Evolutionary conservation across 92 coral and sea anemone genomes (phyloP).

Genomic region (Parazoanthus swiftii): DNA sequence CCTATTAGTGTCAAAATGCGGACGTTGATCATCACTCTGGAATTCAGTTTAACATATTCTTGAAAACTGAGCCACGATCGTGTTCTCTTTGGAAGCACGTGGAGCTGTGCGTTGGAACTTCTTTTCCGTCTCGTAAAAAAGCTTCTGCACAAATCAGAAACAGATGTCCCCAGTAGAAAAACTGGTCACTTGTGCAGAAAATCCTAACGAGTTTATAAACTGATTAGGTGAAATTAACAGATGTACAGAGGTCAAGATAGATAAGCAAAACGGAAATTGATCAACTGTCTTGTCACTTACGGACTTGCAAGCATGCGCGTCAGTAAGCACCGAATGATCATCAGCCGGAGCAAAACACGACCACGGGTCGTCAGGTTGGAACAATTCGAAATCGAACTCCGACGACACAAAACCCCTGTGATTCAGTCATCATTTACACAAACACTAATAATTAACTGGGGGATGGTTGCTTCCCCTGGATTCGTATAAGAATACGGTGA

Average conservation of each 20-base stretch:
- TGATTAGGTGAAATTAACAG: slow-evolving; percentile 49
- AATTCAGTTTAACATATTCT: slow-evolving; percentile 20
- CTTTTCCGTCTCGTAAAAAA: neutral
- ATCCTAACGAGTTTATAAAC: slow-evolving; percentile 45
- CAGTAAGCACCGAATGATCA: neutral
- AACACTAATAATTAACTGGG: slow-evolving; percentile 3
- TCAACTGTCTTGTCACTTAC: slow-evolving; percentile 33
- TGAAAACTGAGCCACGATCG: neutral
- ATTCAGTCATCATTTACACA: slow-evolving; percentile 29
- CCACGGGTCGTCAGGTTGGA: neutral
- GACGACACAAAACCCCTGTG: slow-evolving; percentile 30
- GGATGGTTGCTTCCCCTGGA: neutral
- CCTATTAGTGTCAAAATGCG: slow-evolving; percentile 33
- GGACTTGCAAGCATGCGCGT: slow-evolving; percentile 37
- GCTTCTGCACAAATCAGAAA: slow-evolving; percentile 5
- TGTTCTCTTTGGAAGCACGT: neutral
- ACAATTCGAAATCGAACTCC: slow-evolving; percentile 7
- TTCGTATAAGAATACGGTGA: neutral
- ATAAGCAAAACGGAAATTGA: slow-evolving; percentile 44
- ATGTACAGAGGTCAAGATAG: slow-evolving; percentile 49
- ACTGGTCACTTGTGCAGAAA: slow-evolving; percentile 17
- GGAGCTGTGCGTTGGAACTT: slow-evolving; percentile 13
- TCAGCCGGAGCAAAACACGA: neutral
- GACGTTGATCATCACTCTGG: slow-evolving; percentile 29
- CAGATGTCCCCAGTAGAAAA: slow-evolving; percentile 33